Evolutionary conservation across 2,888 invertebrate species (phyloP), one percentile per base, ranked within the genome.

Genomic region (Itoplectis maculator): DNA sequence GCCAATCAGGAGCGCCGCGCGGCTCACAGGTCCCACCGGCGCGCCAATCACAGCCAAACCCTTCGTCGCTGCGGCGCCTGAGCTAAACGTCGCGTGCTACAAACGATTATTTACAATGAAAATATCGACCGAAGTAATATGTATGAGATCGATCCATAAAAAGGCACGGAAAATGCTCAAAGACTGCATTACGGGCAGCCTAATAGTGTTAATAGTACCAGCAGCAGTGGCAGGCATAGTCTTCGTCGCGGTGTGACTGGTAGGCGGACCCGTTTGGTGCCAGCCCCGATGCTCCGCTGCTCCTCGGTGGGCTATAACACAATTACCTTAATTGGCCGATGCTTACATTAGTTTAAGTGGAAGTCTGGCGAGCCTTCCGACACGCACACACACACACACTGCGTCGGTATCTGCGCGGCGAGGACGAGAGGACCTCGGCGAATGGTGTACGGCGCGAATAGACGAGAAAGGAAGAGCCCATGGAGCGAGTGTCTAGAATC

Each of bases 331-430:
- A 81, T 72, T 81, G 76, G 66, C 87, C 86, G 87, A 88, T 86
- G 88, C 88, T 88, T 87, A 86, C 88, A 88, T 89, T 88, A 88
- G 85, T 86, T 89, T 89, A 88, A 89, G 88, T 87, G 86, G 84
- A 84, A 85, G 86, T 85, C 86, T 81, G 82, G 29, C 68, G 74
- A 56, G 72, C 56, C 72, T 77, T 81, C 66, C 68, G 23, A 69
- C 40, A 63, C 42, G 35, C 35, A 74, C 74, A 76, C 66, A 61
- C 15, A 69, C 40, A 63, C 42, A 42, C 35, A 74, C 74, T 23
- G 8, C 49, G 59, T 13, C 13, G 63, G 35, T 42, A 42, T 54
- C 74, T 29, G n/a, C n/a, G n/a, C n/a, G 54, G 29, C 13, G 9
- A 7, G 42, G 13, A 65, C 18, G n/a, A 29, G 29, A 6, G n/a